These are phyloP conservation scores for Scaptomyza polygonia DNA, from an alignment of 2,888 invertebrate species.

Conservation along the genomic window DNA sequence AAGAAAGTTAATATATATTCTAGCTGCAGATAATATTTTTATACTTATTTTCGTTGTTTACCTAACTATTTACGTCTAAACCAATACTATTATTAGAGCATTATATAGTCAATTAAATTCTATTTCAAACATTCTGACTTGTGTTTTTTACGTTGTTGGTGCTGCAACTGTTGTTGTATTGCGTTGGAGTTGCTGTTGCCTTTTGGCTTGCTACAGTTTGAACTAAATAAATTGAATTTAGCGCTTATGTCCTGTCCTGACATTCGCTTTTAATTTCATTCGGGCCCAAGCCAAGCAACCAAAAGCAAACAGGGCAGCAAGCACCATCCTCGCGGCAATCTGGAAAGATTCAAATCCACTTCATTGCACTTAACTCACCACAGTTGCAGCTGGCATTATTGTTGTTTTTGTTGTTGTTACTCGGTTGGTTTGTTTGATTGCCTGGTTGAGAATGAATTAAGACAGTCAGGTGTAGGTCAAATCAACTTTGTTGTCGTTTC, in stretches of 20 bases:
- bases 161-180: constrained; percentile 1
- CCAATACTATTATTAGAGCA: neutral
- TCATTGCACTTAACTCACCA: constrained; percentile 44
- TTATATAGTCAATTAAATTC: neutral
- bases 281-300: constrained; percentile 56
- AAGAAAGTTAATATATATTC: no score
- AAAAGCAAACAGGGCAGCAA: constrained; percentile 23
- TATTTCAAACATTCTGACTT: neutral
- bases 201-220: constrained; percentile 47
- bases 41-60: no score
- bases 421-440: constrained; percentile 58
- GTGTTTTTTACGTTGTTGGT: constrained; percentile 22
- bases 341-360: constrained; percentile 29
- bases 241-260: constrained; percentile 67
- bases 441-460: constrained; percentile 54
- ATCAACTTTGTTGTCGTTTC: constrained; percentile 2
- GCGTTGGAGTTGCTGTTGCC: constrained; percentile 15
- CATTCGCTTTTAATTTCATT: constrained; percentile 76
- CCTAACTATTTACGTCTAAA: neutral
- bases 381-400: constrained; percentile 31
- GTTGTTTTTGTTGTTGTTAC: constrained; percentile 15
- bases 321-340: constrained; percentile 11
- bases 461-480: constrained; percentile 9
- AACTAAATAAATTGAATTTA: constrained; percentile 75
- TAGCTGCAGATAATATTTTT: no score